Evolutionary conservation across 2,797 vertebrate species (phyloP).

Genomic region (Martes flavigula): DNA sequence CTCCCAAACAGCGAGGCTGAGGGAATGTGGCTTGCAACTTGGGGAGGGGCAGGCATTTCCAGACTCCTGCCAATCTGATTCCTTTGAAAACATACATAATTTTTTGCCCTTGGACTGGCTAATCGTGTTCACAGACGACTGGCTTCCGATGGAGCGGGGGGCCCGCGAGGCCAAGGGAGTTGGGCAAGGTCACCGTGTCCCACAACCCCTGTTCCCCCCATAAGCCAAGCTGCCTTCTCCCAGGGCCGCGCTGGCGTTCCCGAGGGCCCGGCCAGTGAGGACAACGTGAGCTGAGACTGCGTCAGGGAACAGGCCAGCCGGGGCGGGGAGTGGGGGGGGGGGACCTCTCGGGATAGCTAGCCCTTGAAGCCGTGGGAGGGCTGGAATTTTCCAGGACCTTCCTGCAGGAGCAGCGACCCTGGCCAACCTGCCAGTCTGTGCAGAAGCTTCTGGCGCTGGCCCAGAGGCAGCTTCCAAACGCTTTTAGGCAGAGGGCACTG

Average conservation of each 20-base stretch:
- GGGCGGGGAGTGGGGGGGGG: not conserved
- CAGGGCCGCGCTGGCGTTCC: not conserved
- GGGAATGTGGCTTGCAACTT: not conserved
- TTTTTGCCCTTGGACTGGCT: not conserved
- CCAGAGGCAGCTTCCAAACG: not conserved
- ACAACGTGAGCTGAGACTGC: too few species aligned
- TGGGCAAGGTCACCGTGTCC: not conserved
- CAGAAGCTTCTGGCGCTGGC: not conserved
- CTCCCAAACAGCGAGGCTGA: not conserved
- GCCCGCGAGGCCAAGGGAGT: not conserved
- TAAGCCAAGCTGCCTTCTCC: not conserved
- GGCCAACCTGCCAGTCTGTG: not conserved
- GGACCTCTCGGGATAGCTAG: not conserved
- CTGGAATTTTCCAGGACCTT: conserved; percentile 43
- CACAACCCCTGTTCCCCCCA: not conserved
- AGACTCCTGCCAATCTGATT: not conserved
- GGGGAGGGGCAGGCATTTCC: not conserved
- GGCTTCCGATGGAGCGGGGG: not conserved
- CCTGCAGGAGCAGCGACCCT: not conserved
- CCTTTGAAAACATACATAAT: not conserved
- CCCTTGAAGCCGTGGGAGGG: not conserved
- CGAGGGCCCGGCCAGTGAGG: not conserved
- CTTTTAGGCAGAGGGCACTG: accelerated
- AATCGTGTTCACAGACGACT: accelerated
- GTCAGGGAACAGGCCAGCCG: not conserved